Conservation (phyloP, 2,797 vertebrate genomes). For the Sitta carolinensis region DNA sequence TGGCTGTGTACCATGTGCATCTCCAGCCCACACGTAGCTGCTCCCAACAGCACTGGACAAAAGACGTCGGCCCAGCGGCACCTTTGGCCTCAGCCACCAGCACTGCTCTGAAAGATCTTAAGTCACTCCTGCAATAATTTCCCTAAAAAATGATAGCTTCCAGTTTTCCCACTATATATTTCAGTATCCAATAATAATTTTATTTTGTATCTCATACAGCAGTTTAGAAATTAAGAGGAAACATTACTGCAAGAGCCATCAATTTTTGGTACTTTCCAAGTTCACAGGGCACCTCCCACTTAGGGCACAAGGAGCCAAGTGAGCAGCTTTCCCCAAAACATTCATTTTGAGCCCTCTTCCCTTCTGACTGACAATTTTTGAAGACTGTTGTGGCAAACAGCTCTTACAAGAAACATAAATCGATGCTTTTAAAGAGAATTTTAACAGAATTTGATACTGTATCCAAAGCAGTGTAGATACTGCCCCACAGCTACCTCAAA, state of each 20-base stretch:
- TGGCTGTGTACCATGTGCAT: background rate
- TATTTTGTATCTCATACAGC: background rate
- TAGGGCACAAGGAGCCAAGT: background rate
- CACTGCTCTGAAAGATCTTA: background rate
- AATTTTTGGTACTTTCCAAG: background rate
- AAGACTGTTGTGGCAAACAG: background rate
- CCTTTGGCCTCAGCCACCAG: background rate
- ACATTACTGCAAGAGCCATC: background rate
- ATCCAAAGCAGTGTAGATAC: background rate
- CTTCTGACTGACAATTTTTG: background rate
- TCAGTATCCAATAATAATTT: background rate
- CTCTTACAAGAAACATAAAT: background rate
- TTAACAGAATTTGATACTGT: background rate
- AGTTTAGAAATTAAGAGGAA: background rate
- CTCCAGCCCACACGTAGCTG: background rate
- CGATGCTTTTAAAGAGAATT: background rate
- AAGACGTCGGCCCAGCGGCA: accelerated
- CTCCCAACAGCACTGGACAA: background rate
- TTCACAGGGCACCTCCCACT: background rate
- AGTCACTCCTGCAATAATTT: background rate
- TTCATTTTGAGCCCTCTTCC: background rate
- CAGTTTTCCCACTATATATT: background rate
- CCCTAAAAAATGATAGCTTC: background rate
- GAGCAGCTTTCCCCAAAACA: background rate
- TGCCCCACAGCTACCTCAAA: background rate